A percentile compares a stretch with the other conserved stretches of the same genome.
Evolutionary conservation across 2,113 vertebrate species (phyloP).

Genomic region (Pachyramphus minor): DNA sequence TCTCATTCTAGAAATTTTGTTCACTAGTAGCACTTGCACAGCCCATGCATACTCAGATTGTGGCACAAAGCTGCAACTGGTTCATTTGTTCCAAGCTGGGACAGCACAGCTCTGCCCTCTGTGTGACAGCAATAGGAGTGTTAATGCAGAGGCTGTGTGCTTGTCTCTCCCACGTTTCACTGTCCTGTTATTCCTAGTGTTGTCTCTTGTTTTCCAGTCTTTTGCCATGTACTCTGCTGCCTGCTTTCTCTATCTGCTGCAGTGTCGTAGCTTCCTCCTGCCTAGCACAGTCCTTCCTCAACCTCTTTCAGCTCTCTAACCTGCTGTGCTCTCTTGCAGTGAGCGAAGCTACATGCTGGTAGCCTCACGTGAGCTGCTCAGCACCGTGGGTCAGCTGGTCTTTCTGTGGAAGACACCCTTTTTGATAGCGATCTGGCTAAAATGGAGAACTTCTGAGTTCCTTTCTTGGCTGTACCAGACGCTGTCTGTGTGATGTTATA

Average conservation of each 20-base stretch:
- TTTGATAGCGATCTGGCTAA: neutral
- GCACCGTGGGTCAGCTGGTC: neutral
- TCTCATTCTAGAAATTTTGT: neutral
- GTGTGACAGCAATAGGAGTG: neutral
- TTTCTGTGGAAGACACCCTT: too few relatives aligned
- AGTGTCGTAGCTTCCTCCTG: neutral
- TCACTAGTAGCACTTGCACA: neutral
- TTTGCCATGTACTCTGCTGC: neutral
- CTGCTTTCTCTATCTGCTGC: neutral
- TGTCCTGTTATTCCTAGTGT: fast-evolving
- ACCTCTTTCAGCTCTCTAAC: neutral
- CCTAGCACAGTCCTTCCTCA: neutral
- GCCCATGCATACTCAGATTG: fast-evolving
- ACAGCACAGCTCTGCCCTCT: neutral
- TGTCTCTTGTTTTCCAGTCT: neutral
- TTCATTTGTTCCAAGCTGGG: neutral
- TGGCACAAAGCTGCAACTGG: neutral
- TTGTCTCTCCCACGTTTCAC: neutral
- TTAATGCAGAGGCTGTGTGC: neutral
- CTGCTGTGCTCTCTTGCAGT: neutral
- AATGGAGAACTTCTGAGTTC: neutral
- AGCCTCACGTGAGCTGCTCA: neutral
- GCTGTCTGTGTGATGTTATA: neutral
- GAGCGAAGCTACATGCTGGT: neutral
- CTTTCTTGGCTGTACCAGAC: neutral